Conservation (phyloP, 2,888 invertebrate genomes). For the Ypsolopha sequella region DNA sequence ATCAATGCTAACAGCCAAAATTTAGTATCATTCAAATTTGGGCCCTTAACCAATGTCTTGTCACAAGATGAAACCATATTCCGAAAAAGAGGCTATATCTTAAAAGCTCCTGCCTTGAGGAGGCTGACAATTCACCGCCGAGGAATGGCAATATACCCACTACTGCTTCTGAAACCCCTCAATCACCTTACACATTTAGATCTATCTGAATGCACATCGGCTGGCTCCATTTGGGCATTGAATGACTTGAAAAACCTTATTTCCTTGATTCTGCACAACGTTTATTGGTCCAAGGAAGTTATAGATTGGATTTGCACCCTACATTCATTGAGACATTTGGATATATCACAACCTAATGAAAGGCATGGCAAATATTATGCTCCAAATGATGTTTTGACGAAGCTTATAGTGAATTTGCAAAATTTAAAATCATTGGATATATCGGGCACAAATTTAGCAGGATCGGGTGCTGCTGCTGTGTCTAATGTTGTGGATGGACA, state of each 20-base stretch:
- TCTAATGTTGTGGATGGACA: conserved; percentile 58
- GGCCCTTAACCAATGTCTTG: conserved; percentile 74
- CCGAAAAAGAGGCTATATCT: conserved; percentile 58
- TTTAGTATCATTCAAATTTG: conserved; percentile 78
- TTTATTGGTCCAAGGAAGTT: conserved; percentile 74
- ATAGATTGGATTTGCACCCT: conserved; percentile 73
- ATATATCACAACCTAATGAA: conserved; percentile 83
- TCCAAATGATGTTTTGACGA: conserved; percentile 79
- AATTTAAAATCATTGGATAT: conserved; percentile 89
- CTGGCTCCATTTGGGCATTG: conserved; percentile 77
- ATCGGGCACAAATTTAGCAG: conserved; percentile 95
- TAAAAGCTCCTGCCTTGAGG: conserved; percentile 71
- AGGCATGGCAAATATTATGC: conserved; percentile 80
- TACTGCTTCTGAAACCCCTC: conserved; percentile 71
- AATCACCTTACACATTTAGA: conserved; percentile 77
- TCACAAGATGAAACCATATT: conserved; percentile 56
- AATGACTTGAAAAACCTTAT: conserved; percentile 75
- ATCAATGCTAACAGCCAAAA: conserved; percentile 79
- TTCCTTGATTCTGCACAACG: conserved; percentile 86
- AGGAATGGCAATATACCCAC: conserved; percentile 51
- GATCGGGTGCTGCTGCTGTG: conserved; percentile 79
- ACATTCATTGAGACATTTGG: conserved; percentile 76
- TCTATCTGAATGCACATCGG: conserved; percentile 75
- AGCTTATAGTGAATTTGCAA: conserved; percentile 80
- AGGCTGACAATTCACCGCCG: conserved; percentile 69